Percentiles rank a stretch among this genome's conserved stretches.
Conservation (phyloP, 30 jellyfish, hydroid and myxozoan species). For the Turritopsis dohrnii region DNA sequence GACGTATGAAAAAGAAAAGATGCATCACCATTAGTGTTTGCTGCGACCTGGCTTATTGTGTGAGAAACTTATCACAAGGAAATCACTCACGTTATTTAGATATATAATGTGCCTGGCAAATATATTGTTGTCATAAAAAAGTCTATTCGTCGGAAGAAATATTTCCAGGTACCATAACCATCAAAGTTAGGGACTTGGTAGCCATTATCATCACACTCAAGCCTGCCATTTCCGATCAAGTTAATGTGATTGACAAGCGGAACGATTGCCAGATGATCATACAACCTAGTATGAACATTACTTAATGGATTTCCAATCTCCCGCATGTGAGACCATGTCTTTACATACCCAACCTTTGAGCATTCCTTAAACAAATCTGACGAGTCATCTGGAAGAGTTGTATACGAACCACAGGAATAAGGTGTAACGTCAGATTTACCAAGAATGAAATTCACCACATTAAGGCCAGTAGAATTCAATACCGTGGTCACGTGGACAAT, state of each 20-base stretch:
- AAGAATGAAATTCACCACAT: neutral
- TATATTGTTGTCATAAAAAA: no score
- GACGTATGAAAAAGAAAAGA: no score
- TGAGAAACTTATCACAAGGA: no score
- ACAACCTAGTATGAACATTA: neutral
- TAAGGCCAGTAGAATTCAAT: neutral
- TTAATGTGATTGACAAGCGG: neutral
- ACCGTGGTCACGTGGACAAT: neutral
- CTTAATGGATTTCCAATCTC: neutral
- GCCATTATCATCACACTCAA: neutral
- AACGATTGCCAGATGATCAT: neutral
- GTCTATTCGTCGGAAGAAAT: no score
- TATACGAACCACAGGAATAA: neutral
- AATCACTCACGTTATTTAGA: no score
- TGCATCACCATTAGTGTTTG: no score
- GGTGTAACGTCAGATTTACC: neutral
- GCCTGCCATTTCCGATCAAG: neutral
- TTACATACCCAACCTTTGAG: neutral
- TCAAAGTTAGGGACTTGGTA: no score
- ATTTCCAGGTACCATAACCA: no score
- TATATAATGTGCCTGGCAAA: no score
- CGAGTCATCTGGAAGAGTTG: neutral
- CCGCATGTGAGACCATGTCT: no score
- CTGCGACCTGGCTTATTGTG: no score
- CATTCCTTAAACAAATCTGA: neutral